Evolutionary conservation across 2,888 invertebrate species (phyloP), one percentile per base, ranked within the genome.

Genomic region (Caenorhabditis sp.): DNA sequence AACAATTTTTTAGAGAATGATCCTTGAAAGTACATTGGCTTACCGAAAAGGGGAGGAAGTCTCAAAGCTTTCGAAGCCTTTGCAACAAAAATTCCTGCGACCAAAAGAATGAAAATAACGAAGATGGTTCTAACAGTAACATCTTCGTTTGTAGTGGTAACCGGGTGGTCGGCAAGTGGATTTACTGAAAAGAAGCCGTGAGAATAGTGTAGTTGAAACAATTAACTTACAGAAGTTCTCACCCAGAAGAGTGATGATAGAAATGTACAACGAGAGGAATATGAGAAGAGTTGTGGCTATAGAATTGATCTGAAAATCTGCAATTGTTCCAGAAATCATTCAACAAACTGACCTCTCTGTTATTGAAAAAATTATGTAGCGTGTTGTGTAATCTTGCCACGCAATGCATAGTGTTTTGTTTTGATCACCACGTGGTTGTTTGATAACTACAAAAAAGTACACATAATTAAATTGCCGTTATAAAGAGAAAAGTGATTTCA

Each of bases 381-480:
- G 68, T 84, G 70, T 84, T 84, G 63, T 84, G 80, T 44, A 84
- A 74, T 59, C 74, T 70, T 38, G 84, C 77, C 59, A 84, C 84
- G 61, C 84, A 84, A 54, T 84, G 80, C 84, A 84, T 80, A 26
- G 19, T 63, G 10, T n/a, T n/a, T n/a, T 70, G 64, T 79, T 72
- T 79, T 79, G 80, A 73, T 73, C 80, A 80, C 80, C 80, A 66
- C 80, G 68, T 28, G 56, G n/a, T 80, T 79, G 80, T 80, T 80
- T 80, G 80, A 80, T 80, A 66, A 41, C 80, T 80, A 47, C 14
- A 79, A 64, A 41, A 77, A 10, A 54, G 12, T 54, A 14, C 22
- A 54, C n/a, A n/a, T n/a, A n/a, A n/a, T n/a, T n/a, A n/a, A n/a
- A n/a, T n/a, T n/a, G n/a, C n/a, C n/a, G n/a, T n/a, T n/a, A n/a